Evolutionary conservation across 2,113 vertebrate genomes (phyloP).

Genomic region (Motacilla alba): DNA sequence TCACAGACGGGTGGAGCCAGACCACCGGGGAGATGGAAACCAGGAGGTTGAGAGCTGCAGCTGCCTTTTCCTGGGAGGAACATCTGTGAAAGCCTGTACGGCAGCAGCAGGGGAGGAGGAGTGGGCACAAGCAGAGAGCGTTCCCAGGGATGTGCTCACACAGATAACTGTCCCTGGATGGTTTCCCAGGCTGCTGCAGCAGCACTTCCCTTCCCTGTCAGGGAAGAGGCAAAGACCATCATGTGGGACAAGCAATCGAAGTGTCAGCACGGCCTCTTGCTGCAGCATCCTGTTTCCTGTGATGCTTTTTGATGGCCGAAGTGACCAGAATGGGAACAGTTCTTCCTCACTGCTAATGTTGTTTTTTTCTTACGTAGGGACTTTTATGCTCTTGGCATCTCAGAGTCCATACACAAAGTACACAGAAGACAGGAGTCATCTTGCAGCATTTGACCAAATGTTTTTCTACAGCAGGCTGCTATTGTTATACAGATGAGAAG

Average conservation of each 20-base stretch:
- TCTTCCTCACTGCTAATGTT: neutral
- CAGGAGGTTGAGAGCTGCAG: neutral
- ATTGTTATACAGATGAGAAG: neutral
- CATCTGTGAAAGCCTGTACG: slow-evolving; percentile 24
- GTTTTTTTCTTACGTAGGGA: neutral
- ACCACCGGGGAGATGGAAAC: slow-evolving; percentile 41
- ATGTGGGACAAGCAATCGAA: neutral
- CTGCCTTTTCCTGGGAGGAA: slow-evolving; percentile 47
- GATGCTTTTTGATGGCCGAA: neutral
- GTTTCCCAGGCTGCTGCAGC: neutral
- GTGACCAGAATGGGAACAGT: neutral
- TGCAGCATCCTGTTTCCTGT: neutral
- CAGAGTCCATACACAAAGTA: neutral
- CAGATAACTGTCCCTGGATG: slow-evolving; percentile 20
- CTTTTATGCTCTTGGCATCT: neutral
- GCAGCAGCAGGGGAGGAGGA: slow-evolving; percentile 28
- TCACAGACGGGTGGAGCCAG: neutral
- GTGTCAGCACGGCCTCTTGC: neutral
- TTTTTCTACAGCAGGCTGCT: neutral
- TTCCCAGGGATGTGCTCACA: slow-evolving; percentile 25
- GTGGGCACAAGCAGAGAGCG: neutral
- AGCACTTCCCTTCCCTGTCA: neutral
- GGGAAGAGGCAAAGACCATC: neutral
- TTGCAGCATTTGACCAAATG: neutral
- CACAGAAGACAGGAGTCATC: neutral